These are phyloP conservation scores for Poeciliopsis gracilis DNA, from an alignment of 2,797 vertebrate genomes.

Conservation along the genomic window DNA sequence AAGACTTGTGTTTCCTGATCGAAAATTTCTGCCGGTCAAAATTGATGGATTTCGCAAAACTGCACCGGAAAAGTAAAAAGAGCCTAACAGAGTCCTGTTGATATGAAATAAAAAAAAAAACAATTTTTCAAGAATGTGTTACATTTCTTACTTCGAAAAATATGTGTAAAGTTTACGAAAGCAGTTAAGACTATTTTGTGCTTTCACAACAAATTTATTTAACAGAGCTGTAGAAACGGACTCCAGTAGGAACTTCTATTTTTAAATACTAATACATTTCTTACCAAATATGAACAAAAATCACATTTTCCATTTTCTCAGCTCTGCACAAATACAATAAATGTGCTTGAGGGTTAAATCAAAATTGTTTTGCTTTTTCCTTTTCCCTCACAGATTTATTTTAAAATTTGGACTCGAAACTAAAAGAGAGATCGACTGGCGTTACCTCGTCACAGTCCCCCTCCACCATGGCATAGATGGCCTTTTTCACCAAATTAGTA, in stretches of 20 bases:
- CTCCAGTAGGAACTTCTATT: background rate
- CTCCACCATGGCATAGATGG: slow-evolving; percentile 99
- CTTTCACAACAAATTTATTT: too few species aligned
- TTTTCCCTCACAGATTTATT: background rate
- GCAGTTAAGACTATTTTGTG: too few species aligned
- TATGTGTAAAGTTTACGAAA: background rate
- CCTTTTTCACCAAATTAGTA: slow-evolving; percentile 99
- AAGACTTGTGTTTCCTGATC: too few species aligned
- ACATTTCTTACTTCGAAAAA: background rate
- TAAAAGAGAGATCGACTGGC: background rate
- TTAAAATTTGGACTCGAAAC: background rate
- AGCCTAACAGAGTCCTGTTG: background rate
- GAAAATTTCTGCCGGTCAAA: too few species aligned
- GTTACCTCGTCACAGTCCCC: slow-evolving; percentile 99
- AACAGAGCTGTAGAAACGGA: background rate
- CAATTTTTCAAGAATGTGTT: background rate
- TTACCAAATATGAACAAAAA: background rate
- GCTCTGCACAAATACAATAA: background rate
- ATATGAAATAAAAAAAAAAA: background rate
- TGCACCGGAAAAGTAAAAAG: background rate
- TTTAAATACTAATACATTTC: background rate
- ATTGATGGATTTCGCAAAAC: too few species aligned
- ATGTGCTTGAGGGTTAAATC: background rate
- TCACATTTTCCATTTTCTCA: background rate
- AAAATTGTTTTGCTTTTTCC: background rate